Evolutionary conservation across 2,888 invertebrate species (phyloP).

Genomic region (Tryphoninae sp.): DNA sequence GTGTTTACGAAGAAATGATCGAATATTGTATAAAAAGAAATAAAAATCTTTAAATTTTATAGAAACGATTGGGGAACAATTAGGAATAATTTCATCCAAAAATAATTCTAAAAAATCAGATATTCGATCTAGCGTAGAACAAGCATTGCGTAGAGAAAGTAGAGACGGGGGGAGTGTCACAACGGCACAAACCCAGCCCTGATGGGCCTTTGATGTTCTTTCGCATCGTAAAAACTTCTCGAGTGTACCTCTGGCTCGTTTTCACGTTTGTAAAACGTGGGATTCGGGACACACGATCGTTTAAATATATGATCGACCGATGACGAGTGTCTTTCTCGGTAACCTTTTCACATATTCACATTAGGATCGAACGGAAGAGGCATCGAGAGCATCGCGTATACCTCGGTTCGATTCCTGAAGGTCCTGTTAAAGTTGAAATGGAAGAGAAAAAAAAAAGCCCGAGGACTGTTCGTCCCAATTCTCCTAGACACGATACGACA

Average conservation of each 20-base stretch:
- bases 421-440: constrained; percentile 4
- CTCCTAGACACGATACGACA: not conserved
- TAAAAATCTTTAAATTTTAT: not conserved
- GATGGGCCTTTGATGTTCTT: constrained; percentile 39
- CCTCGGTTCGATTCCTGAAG: constrained; percentile 24
- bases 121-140: too few relatives aligned
- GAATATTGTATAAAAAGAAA: not conserved
- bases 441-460: not conserved
- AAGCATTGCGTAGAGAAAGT: not conserved
- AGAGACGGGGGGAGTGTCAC: not conserved
- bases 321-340: constrained; percentile 28
- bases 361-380: constrained; percentile 21
- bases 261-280: constrained; percentile 24
- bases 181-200: not conserved
- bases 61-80: not conserved
- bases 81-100: not conserved
- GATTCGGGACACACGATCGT: constrained; percentile 11
- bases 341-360: constrained; percentile 9
- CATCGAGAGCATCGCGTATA: constrained; percentile 1
- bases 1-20: not conserved
- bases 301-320: constrained; percentile 28
- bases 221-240: constrained; percentile 12
- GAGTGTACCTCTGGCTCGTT: not conserved
- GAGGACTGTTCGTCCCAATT: constrained; percentile 4
- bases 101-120: too few relatives aligned